Base-by-base conservation (phyloP, 2,888 invertebrate genomes). In the Plagodis pulveraria region DNA sequence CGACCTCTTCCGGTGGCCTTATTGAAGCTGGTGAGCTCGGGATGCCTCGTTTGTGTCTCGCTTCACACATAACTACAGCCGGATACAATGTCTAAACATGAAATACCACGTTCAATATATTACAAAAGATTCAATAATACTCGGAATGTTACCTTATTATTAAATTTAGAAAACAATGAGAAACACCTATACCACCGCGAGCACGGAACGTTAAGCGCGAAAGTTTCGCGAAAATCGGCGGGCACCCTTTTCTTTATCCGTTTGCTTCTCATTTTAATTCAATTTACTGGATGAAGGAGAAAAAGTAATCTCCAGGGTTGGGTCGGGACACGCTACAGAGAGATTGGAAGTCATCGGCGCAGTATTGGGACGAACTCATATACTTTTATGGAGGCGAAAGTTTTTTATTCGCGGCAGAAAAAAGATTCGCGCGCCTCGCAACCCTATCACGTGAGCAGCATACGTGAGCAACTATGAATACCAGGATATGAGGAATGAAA, bases 291-390 rank as follows among this genome's bases (percentile, higher is more conserved):
- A 90, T 90, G 88, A 86, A 82, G 88, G 86, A 85, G 86, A 88
- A 89, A 89, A 90, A 87, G 91, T 90, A 90, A 90, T 90, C 87
- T 90, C 79, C 83, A 79, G 87, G 89, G 89, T 88, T 80, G 87
- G 91, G 90, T 87, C 83, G 86, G 85, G 86, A 86, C 84, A 77
- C 80, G 87, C 82, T 86, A 83, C 85, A 77, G 84, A 87, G 87
- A 89, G 88, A 90, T 91, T 90, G 91, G 89, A 89, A 90, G 88
- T 89, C 91, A 89, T 89, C 86, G 87, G 72, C 86, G 81, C 83
- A 83, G 89, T 89, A 90, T 91, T 89, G 89, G 90, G 89, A 90
- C 88, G 87, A 87, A 87, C 90, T 88, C 91, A 87, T 91, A 90
- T 87, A 89, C 91, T 90, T 91, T 91, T 90, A 90, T 88, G 85